phyloP scores from a whole-genome alignment of 2,797 vertebrate species.

The Moxostoma hubbsi region DNA sequence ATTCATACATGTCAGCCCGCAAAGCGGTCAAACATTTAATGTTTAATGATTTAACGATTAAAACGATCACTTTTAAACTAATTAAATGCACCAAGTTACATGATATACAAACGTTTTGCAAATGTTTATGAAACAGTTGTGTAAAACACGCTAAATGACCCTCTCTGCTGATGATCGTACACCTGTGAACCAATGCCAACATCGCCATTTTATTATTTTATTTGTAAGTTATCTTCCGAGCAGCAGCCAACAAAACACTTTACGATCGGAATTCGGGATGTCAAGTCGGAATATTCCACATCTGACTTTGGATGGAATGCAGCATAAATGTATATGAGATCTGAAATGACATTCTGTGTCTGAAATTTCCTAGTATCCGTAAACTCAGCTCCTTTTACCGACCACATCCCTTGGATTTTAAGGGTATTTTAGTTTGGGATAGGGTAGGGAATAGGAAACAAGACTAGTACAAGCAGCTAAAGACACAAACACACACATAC shows the following conservation, averaged over 20 bases:
- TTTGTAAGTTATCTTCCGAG: background rate
- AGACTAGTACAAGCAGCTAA: conserved; percentile 62
- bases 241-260: background rate
- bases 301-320: background rate
- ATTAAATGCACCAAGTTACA: background rate
- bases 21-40: background rate
- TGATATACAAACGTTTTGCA: background rate
- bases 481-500: conserved; percentile 39
- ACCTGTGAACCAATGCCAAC: background rate
- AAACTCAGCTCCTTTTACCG: conserved; percentile 11
- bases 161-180: background rate
- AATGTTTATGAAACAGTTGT: background rate
- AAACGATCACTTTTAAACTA: background rate
- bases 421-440: conserved; percentile 17
- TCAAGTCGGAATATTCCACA: background rate
- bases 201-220: conserved; percentile 1
- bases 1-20: too few species aligned
- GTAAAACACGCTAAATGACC: background rate
- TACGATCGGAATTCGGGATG: too few species aligned
- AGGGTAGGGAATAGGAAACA: conserved; percentile 49
- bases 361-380: background rate
- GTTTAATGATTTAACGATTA: background rate
- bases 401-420: conserved; percentile 7
- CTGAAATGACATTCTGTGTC: too few species aligned
- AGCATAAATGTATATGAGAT: background rate